Evolutionary conservation across 2,113 vertebrate genomes (phyloP).

Genomic region (Phylloscopus trochilus): DNA sequence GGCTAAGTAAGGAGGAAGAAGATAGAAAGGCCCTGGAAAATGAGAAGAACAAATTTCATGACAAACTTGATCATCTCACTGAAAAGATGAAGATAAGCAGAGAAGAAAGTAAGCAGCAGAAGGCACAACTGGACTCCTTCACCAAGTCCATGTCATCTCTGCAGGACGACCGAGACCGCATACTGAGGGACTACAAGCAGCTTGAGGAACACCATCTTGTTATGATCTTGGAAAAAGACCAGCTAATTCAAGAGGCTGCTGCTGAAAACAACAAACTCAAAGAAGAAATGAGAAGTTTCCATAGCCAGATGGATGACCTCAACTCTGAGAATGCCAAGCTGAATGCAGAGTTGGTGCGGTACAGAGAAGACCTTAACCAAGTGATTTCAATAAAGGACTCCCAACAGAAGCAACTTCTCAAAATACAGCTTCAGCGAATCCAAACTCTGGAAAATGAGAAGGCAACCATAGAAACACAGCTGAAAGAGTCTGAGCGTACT

Average conservation of each 20-base stretch:
- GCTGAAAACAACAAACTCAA: constrained; percentile 89
- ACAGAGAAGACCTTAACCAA: constrained; percentile 88
- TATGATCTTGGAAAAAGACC: constrained; percentile 90
- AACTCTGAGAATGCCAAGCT: constrained; percentile 92
- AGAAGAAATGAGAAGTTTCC: constrained; percentile 85
- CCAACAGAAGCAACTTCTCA: constrained; percentile 90
- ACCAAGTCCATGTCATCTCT: constrained; percentile 92
- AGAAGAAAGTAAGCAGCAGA: constrained; percentile 80
- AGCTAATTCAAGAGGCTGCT: constrained; percentile 91
- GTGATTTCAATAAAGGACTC: constrained; percentile 92
- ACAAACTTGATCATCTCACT: constrained; percentile 70
- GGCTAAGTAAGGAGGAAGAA: constrained; percentile 66
- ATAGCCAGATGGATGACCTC: constrained; percentile 86
- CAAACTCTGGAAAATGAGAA: constrained; percentile 78
- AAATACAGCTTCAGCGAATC: constrained; percentile 79
- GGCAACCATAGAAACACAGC: constrained; percentile 53
- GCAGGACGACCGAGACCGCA: constrained; percentile 89
- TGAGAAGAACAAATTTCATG: constrained; percentile 75
- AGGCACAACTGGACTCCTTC: constrained; percentile 85
- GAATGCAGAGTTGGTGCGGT: constrained; percentile 84
- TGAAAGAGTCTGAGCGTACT: constrained; percentile 31
- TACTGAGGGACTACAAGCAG: constrained; percentile 85
- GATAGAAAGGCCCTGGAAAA: constrained; percentile 72
- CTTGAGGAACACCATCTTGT: constrained; percentile 89
- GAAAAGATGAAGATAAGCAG: constrained; percentile 73